Percentiles rank a stretch among this genome's conserved stretches.
Conservation (phyloP, 92 coral and sea anemone genomes). For the Epizoanthus stellaris region DNA sequence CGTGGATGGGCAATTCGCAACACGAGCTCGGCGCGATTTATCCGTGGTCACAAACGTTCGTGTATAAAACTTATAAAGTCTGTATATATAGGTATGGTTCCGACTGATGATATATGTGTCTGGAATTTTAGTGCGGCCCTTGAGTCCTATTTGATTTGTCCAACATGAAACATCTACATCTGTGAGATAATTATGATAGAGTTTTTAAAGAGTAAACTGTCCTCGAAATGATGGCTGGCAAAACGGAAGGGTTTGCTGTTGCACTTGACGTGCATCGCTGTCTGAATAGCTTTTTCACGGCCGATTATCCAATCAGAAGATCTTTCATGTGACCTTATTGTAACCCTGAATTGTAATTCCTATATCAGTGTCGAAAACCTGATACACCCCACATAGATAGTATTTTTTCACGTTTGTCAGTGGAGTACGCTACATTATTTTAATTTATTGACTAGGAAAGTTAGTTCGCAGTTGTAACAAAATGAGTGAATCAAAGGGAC, state of each 20-base stretch:
- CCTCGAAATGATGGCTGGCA: not conserved
- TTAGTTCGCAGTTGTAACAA: not conserved
- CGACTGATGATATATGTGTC: too few relatives aligned
- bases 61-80: too few relatives aligned
- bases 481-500: constrained; percentile 32
- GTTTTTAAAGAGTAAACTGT: not conserved
- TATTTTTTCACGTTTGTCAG: constrained; percentile 18
- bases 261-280: constrained; percentile 8
- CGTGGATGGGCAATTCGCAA: too few relatives aligned
- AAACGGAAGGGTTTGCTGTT: not conserved
- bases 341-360: constrained; percentile 26
- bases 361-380: not conserved
- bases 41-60: too few relatives aligned
- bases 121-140: too few relatives aligned
- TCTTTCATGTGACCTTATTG: constrained; percentile 25
- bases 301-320: constrained; percentile 23
- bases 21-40: too few relatives aligned
- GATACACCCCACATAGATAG: not conserved
- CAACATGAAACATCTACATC: not conserved
- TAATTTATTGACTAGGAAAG: not conserved
- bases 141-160: too few relatives aligned
- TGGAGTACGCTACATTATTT: not conserved
- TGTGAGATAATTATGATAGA: not conserved
- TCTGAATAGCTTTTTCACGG: not conserved
- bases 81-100: too few relatives aligned